Conservation (phyloP, 2,797 vertebrate species). For the Lutjanus argentimaculatus region DNA sequence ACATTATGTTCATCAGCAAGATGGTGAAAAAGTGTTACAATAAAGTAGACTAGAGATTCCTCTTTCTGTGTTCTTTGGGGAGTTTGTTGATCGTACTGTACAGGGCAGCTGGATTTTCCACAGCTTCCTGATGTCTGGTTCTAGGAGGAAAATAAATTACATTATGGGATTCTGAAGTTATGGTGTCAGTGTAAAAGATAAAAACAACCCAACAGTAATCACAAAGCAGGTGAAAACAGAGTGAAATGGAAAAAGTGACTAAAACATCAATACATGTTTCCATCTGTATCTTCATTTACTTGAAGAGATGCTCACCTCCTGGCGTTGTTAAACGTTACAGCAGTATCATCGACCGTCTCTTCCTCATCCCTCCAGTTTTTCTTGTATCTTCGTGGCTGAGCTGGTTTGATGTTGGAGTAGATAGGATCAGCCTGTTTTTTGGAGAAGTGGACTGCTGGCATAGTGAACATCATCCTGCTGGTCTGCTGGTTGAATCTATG, state of each 20-base stretch:
- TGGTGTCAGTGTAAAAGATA: background rate
- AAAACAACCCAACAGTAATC: background rate
- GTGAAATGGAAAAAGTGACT: too few relatives aligned
- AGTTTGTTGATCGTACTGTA: slow-evolving; percentile 4
- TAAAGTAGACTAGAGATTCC: background rate
- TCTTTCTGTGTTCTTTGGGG: background rate
- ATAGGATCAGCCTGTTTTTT: background rate
- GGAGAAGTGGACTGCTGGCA: slow-evolving; percentile 2
- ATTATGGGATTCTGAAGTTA: background rate
- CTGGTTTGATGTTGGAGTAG: background rate
- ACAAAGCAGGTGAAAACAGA: too few relatives aligned
- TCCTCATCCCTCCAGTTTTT: background rate
- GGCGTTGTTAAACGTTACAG: background rate
- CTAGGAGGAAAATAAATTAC: background rate
- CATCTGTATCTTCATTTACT: background rate
- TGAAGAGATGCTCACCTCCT: background rate
- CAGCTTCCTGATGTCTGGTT: background rate
- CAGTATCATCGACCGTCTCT: slow-evolving; percentile 4
- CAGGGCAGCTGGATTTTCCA: background rate
- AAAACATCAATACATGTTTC: background rate
- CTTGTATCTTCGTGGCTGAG: background rate
- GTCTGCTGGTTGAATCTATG: background rate
- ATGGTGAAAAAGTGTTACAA: too few relatives aligned
- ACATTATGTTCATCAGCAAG: too few relatives aligned
- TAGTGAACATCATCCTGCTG: slow-evolving; percentile 12